phyloP scores from a whole-genome alignment of 2,888 invertebrate species.

The Pseudanteris insignis region DNA sequence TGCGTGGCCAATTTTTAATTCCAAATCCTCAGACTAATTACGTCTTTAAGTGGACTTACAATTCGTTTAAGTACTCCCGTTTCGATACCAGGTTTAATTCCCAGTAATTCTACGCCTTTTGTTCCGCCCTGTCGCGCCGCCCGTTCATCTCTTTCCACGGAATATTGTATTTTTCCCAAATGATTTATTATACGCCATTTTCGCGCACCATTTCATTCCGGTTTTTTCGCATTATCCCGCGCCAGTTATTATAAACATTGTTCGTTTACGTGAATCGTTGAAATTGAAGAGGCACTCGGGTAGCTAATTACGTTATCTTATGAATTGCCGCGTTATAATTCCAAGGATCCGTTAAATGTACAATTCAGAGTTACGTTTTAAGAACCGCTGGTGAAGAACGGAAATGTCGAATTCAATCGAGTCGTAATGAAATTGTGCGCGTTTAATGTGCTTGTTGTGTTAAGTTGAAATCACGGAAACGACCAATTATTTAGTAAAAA shows the following conservation, averaged over 20 bases:
- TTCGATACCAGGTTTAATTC: conserved; percentile 28
- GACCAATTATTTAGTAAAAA: no score
- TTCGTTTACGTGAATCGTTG: conserved; percentile 28
- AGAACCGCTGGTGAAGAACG: no score
- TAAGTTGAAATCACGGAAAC: conserved; percentile 2
- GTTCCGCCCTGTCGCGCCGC: conserved; percentile 27
- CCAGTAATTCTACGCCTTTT: conserved; percentile 13
- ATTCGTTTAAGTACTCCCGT: conserved; percentile 36
- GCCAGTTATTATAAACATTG: conserved; percentile 41
- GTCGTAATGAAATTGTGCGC: conserved; percentile 21
- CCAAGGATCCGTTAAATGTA: conserved; percentile 25
- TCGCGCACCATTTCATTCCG: conserved; percentile 23
- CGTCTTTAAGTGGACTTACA: conserved; percentile 48
- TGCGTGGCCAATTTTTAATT: conserved; percentile 52
- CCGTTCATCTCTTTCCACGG: conserved; percentile 29
- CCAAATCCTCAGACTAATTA: conserved; percentile 52
- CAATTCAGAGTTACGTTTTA: conserved; percentile 29
- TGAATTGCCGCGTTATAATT: conserved; percentile 27
- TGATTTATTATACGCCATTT: conserved; percentile 27
- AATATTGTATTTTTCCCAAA: conserved; percentile 35
- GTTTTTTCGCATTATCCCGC: conserved; percentile 8
- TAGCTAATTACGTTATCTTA: conserved; percentile 36
- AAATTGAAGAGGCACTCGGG: conserved; percentile 33
- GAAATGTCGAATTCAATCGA: conserved; percentile 20
- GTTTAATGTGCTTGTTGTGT: conserved; percentile 18